phyloP scores from a whole-genome alignment of 2,888 invertebrate genomes.

The Trissolcus japonicus region DNA sequence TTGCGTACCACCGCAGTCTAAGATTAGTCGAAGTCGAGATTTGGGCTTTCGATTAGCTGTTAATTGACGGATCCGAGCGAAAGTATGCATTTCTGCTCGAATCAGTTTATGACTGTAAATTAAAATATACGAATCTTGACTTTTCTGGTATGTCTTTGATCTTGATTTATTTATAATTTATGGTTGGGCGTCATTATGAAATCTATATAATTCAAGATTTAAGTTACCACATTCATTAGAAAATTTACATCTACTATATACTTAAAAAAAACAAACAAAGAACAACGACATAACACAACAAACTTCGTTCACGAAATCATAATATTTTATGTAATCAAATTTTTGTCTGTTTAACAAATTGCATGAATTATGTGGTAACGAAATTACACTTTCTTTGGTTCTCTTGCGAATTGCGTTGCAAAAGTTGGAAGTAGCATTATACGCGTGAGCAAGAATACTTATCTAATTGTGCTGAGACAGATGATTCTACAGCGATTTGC shows the following conservation, averaged over 20 bases:
- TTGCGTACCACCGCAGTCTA: constrained; percentile 24
- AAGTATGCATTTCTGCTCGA: constrained; percentile 19
- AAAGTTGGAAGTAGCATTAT: constrained; percentile 71
- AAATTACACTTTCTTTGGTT: constrained; percentile 17
- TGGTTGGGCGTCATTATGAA: constrained; percentile 5
- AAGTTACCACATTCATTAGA: constrained; percentile 2
- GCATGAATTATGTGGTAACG: constrained; percentile 1
- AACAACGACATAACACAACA: neutral
- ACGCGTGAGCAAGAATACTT: constrained; percentile 70
- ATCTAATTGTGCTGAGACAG: constrained; percentile 74
- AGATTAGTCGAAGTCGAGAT: constrained; percentile 25
- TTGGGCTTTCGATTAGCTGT: constrained; percentile 29
- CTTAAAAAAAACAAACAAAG: neutral
- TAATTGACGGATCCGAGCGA: constrained; percentile 28
- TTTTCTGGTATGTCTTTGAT: constrained; percentile 30
- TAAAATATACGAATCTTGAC: constrained; percentile 10
- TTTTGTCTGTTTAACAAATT: constrained; percentile 2
- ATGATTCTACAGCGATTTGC: constrained; percentile 72
- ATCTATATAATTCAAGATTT: constrained; percentile 16
- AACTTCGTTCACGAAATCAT: neutral
- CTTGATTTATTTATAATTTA: constrained; percentile 37
- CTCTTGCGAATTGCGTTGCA: constrained; percentile 46
- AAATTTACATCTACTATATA: neutral
- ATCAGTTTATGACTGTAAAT: constrained; percentile 31
- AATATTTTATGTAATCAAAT: neutral